These are phyloP conservation scores for Acanthaster planci DNA, from an alignment of 35 echinoderm and acorn worm species.

Conservation along the genomic window DNA sequence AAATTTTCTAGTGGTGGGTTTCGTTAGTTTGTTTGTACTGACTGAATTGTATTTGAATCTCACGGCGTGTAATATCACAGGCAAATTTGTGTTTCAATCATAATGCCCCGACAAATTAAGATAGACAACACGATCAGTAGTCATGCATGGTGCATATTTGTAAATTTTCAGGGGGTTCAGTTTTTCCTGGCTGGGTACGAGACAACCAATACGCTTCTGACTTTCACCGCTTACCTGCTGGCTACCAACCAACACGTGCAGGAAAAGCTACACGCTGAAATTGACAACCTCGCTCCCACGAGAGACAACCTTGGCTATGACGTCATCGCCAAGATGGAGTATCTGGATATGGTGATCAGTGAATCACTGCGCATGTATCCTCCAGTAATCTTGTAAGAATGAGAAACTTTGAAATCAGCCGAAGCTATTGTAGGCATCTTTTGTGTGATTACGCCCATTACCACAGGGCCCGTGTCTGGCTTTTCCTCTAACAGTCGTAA, in stretches of 20 bases:
- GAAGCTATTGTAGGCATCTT: background rate
- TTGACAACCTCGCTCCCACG: conserved; percentile 42
- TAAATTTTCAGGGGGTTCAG: conserved; percentile 59
- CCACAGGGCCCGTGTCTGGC: too few relatives aligned
- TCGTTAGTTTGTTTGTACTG: too few relatives aligned
- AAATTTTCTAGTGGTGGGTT: too few relatives aligned
- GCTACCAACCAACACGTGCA: conserved; percentile 64
- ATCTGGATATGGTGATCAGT: conserved; percentile 66
- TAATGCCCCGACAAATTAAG: too few relatives aligned
- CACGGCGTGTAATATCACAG: too few relatives aligned
- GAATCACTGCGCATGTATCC: conserved; percentile 74
- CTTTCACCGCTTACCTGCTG: conserved; percentile 53
- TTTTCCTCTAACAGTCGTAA: too few relatives aligned
- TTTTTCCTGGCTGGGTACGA: conserved; percentile 88
- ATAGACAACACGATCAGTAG: too few relatives aligned
- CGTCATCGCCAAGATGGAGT: conserved; percentile 67
- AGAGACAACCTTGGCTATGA: conserved; percentile 55
- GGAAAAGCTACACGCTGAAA: conserved; percentile 60
- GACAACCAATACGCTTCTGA: conserved; percentile 61
- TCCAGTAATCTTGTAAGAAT: conserved; percentile 60
- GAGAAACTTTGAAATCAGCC: background rate
- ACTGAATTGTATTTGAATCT: background rate
- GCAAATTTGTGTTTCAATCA: too few relatives aligned
- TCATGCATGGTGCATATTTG: too few relatives aligned
- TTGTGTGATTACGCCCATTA: background rate